These are phyloP conservation scores for Blera fallax DNA, from an alignment of 2,888 invertebrate species.

Conservation along the genomic window DNA sequence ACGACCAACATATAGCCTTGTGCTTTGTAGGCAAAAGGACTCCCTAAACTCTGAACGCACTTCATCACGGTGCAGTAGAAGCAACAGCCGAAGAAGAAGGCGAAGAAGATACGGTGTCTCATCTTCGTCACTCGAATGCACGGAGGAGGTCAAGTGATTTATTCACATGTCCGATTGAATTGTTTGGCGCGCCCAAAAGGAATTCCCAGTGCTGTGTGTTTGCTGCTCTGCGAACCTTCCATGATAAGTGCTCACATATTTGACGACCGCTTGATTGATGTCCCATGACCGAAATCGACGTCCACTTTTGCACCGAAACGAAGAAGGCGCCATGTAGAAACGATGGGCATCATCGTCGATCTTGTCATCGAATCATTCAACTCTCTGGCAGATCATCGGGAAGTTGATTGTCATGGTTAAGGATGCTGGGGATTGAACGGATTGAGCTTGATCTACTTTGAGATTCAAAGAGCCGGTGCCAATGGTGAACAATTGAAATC, in stretches of 20 bases:
- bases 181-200: constrained; percentile 79
- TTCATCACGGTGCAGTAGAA: constrained; percentile 40
- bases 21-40: constrained; percentile 78
- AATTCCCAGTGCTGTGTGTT: constrained; percentile 73
- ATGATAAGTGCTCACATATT: constrained; percentile 73
- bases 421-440: constrained; percentile 45
- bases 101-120: constrained; percentile 60
- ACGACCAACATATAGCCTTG: constrained; percentile 52
- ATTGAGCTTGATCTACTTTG: constrained; percentile 71
- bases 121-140: constrained; percentile 75
- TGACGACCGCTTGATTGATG: constrained; percentile 80
- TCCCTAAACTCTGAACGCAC: constrained; percentile 74
- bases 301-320: constrained; percentile 79
- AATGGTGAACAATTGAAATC: constrained; percentile 65
- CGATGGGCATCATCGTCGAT: constrained; percentile 71
- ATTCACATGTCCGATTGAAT: constrained; percentile 82
- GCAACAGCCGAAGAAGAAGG: constrained; percentile 34
- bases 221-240: constrained; percentile 60
- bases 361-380: constrained; percentile 69
- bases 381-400: constrained; percentile 50
- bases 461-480: constrained; percentile 37
- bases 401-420: constrained; percentile 45
- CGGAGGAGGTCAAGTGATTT: constrained; percentile 78
- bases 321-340: constrained; percentile 80
- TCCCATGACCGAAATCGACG: constrained; percentile 80